phyloP scores from a whole-genome alignment of 1,140 invertebrate genomes.

The Lucilia sericata region DNA sequence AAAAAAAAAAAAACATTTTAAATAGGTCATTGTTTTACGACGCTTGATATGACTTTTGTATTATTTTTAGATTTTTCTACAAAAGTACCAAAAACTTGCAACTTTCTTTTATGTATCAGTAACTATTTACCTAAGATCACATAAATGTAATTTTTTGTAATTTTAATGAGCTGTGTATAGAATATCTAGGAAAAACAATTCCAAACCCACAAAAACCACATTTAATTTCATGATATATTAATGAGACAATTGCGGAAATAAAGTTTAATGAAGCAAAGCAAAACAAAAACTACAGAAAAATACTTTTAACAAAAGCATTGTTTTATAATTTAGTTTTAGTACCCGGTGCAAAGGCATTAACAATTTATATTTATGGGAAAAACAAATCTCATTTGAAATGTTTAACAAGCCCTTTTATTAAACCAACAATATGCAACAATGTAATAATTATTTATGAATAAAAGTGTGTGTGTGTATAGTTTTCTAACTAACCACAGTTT shows the following conservation, averaged over 20 bases:
- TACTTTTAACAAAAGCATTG: background rate
- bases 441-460: too few relatives aligned
- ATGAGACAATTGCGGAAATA: conserved; percentile 16
- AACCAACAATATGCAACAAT: too few relatives aligned
- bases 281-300: background rate
- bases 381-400: too few relatives aligned
- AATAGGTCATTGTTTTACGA: background rate
- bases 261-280: conserved; percentile 3
- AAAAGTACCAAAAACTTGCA: too few relatives aligned
- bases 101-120: background rate
- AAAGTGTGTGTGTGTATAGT: too few relatives aligned
- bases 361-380: too few relatives aligned
- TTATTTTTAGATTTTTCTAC: background rate
- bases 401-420: too few relatives aligned
- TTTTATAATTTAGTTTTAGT: background rate
- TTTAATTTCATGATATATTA: background rate
- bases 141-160: background rate
- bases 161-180: background rate
- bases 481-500: too few relatives aligned
- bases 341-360: background rate
- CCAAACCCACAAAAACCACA: background rate
- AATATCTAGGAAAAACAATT: background rate
- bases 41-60: background rate
- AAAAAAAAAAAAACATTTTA: too few relatives aligned
- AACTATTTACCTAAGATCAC: background rate